Evolutionary conservation across 1,140 invertebrate genomes (phyloP).

Genomic region (Drosophila teissieri): DNA sequence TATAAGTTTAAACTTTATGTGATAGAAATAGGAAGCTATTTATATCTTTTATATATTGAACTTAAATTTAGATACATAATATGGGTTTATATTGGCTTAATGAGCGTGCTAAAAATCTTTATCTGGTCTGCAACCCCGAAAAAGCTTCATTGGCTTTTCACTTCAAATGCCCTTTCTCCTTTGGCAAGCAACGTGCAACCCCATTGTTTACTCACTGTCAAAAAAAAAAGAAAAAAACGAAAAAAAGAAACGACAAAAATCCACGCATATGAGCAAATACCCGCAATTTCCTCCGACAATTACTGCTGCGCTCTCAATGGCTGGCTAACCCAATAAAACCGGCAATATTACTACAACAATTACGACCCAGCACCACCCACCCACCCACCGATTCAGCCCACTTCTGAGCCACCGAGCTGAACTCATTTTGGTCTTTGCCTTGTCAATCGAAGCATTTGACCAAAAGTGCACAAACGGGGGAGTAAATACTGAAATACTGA

Average conservation of each 20-base stretch:
- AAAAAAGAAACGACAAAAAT: slow-evolving; percentile 41
- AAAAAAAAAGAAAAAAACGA: no score
- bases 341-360: slow-evolving; percentile 28
- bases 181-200: slow-evolving; percentile 2
- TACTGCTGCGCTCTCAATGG: slow-evolving; percentile 49
- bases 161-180: neutral
- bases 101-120: neutral
- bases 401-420: slow-evolving; percentile 18
- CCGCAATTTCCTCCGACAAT: slow-evolving; percentile 49
- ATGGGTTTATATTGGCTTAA: no score
- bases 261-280: slow-evolving; percentile 67
- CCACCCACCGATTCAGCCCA: slow-evolving; percentile 39
- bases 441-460: slow-evolving; percentile 58
- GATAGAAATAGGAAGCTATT: neutral
- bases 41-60: no score
- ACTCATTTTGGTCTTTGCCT: slow-evolving; percentile 50
- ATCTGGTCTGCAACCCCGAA: neutral
- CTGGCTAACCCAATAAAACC: slow-evolving; percentile 35
- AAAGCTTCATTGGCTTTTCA: neutral
- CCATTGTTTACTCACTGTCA: slow-evolving; percentile 40
- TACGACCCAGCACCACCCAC: slow-evolving; percentile 30
- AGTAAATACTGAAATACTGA: slow-evolving; percentile 9
- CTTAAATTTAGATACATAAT: no score
- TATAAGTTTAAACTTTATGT: no score
- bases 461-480: slow-evolving; percentile 28